Conservation (phyloP, 1,140 invertebrate genomes). For the Plectrocnemia conspersa region DNA sequence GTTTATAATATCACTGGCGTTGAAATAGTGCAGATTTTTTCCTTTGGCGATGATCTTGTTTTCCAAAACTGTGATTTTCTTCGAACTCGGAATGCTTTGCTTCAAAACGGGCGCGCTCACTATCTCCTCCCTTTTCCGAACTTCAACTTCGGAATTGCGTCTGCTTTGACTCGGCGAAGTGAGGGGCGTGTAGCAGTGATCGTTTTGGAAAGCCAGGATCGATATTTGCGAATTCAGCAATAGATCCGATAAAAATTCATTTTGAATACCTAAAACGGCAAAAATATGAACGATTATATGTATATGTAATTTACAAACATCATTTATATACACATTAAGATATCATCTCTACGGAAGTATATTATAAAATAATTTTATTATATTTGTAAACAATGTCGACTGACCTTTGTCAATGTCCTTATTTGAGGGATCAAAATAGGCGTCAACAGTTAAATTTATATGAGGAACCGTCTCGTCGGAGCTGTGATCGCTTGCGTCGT, state of each 20-base stretch:
- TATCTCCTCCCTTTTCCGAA: constrained; percentile 1
- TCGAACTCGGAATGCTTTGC: constrained; percentile 43
- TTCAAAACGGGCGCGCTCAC: constrained; percentile 21
- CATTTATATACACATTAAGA: no score
- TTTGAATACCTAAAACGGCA: constrained; percentile 46
- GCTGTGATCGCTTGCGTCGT: constrained; percentile 28
- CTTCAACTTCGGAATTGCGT: constrained; percentile 34
- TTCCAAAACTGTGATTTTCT: constrained; percentile 51
- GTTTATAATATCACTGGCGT: constrained; percentile 43
- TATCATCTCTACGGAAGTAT: no score
- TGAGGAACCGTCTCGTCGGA: constrained; percentile 28
- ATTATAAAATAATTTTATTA: constrained; percentile 13
- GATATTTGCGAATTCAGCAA: constrained; percentile 45
- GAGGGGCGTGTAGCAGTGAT: constrained; percentile 63
- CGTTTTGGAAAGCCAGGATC: constrained; percentile 55
- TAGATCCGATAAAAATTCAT: constrained; percentile 49
- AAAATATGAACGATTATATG: no score
- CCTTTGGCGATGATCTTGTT: constrained; percentile 50
- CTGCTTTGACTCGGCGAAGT: constrained; percentile 52
- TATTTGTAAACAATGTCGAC: background rate
- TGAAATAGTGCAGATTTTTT: constrained; percentile 45
- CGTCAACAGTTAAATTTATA: constrained; percentile 29
- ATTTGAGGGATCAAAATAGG: constrained; percentile 22
- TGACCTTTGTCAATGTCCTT: constrained; percentile 21
- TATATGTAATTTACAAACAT: background rate